Conservation (phyloP, 2,797 vertebrate species). For the Hephaestus fuliginosus region DNA sequence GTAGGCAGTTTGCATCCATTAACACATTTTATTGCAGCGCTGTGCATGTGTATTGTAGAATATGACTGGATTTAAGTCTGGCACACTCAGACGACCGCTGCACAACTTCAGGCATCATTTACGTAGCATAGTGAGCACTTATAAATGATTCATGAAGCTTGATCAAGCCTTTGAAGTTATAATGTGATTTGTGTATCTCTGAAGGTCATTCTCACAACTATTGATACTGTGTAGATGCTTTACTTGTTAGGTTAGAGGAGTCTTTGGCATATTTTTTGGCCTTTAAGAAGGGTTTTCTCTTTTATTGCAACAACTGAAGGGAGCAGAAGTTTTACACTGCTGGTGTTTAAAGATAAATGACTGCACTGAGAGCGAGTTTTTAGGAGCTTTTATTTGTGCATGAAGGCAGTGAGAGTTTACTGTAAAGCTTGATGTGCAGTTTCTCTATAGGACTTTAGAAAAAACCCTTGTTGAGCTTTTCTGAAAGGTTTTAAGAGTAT, state of each 20-base stretch:
- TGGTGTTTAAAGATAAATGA: constrained; percentile 43
- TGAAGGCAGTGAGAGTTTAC: constrained; percentile 30
- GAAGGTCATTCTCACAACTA: constrained; percentile 58
- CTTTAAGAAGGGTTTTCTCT: not conserved
- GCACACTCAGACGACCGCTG: constrained; percentile 30
- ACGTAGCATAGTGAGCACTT: constrained; percentile 32
- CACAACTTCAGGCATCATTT: constrained; percentile 57
- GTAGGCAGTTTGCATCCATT: constrained; percentile 69
- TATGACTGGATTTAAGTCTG: constrained; percentile 46
- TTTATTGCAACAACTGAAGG: constrained; percentile 1
- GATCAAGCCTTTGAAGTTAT: constrained; percentile 64
- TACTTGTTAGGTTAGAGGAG: constrained; percentile 17
- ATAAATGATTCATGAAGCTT: constrained; percentile 62
- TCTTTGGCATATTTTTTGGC: not conserved
- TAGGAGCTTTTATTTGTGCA: constrained; percentile 28
- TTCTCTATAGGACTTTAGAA: constrained; percentile 19
- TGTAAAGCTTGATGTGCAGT: constrained; percentile 37
- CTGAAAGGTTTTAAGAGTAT: constrained; percentile 29
- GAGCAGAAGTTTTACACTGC: constrained; percentile 18
- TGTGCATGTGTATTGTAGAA: constrained; percentile 37
- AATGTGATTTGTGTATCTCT: constrained; percentile 58
- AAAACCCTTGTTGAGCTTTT: constrained; percentile 20
- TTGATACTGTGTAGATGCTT: constrained; percentile 32
- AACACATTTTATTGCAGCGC: constrained; percentile 57
- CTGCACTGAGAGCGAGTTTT: not conserved